Conservation (phyloP, 2,888 invertebrate genomes). For the Drosophila lacicola region DNA sequence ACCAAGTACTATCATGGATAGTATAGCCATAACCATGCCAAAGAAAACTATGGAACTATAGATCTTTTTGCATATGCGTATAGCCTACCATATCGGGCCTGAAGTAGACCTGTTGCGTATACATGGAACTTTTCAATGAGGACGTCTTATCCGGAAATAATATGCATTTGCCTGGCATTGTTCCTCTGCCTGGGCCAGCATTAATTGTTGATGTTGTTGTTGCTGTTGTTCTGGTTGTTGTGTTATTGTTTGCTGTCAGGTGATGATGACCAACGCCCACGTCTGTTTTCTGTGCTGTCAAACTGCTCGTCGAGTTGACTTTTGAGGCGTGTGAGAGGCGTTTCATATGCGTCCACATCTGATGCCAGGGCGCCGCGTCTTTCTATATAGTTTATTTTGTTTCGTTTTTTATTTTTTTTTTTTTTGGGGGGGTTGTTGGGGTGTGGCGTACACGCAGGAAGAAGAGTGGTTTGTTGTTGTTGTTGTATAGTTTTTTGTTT, state of each 20-base stretch:
- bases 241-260: slow-evolving; percentile 37
- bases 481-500: slow-evolving; percentile 24
- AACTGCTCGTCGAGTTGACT: slow-evolving; percentile 83
- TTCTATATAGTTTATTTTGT: slow-evolving; percentile 71
- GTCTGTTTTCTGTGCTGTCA: slow-evolving; percentile 83
- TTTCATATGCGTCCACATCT: slow-evolving; percentile 85
- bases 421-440: slow-evolving; percentile 26
- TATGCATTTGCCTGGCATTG: slow-evolving; percentile 74
- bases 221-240: slow-evolving; percentile 39
- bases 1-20: slow-evolving; percentile 35
- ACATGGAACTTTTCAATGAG: slow-evolving; percentile 79
- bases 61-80: slow-evolving; percentile 41
- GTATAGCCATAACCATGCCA: slow-evolving; percentile 69
- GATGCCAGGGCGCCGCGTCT: slow-evolving; percentile 84
- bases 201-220: slow-evolving; percentile 36
- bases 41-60: slow-evolving; percentile 44
- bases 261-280: slow-evolving; percentile 72
- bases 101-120: slow-evolving; percentile 80
- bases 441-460: slow-evolving; percentile 33
- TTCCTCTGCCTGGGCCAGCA: slow-evolving; percentile 32
- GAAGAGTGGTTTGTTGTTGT: slow-evolving; percentile 16
- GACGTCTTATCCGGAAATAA: slow-evolving; percentile 80
- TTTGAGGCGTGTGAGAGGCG: slow-evolving; percentile 84
- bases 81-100: slow-evolving; percentile 83
- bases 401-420: slow-evolving; percentile 21